These are phyloP conservation scores for Apamea epomidion DNA, from an alignment of 2,888 invertebrate genomes.

Conservation along the genomic window DNA sequence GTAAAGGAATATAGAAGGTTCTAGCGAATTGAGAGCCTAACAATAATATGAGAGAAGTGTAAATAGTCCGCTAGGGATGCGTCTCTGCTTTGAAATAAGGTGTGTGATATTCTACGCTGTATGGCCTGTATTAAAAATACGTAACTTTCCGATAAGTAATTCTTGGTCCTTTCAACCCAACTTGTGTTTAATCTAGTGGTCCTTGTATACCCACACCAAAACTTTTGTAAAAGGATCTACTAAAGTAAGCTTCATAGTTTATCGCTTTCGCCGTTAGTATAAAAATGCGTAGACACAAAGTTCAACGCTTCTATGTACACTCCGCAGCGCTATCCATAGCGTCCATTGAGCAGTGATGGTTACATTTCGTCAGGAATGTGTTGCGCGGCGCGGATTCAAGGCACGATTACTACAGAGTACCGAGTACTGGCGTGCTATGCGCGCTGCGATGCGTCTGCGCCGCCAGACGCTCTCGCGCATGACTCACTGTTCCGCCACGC, in stretches of 20 bases:
- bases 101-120: not conserved
- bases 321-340: slow-evolving; percentile 11
- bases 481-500: slow-evolving; percentile 63
- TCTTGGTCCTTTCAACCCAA: not conserved
- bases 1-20: slow-evolving; percentile 22
- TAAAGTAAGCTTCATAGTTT: not conserved
- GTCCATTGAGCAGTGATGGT: slow-evolving; percentile 53
- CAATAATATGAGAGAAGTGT: not conserved
- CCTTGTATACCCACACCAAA: no score
- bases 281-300: slow-evolving; percentile 15
- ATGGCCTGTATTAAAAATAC: not conserved
- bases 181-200: not conserved
- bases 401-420: slow-evolving; percentile 61
- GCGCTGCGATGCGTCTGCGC: slow-evolving; percentile 61
- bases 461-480: slow-evolving; percentile 61
- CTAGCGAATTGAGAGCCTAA: slow-evolving; percentile 11
- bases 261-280: not conserved
- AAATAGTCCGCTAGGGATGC: not conserved
- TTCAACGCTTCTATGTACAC: slow-evolving; percentile 43
- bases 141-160: not conserved
- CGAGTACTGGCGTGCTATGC: slow-evolving; percentile 36
- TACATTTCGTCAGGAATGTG: slow-evolving; percentile 60
- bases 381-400: slow-evolving; percentile 58
- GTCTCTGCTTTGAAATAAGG: not conserved
- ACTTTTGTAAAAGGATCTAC: not conserved